Base-by-base conservation (phyloP, 2,113 vertebrate species). In the Pelusios castaneus region DNA sequence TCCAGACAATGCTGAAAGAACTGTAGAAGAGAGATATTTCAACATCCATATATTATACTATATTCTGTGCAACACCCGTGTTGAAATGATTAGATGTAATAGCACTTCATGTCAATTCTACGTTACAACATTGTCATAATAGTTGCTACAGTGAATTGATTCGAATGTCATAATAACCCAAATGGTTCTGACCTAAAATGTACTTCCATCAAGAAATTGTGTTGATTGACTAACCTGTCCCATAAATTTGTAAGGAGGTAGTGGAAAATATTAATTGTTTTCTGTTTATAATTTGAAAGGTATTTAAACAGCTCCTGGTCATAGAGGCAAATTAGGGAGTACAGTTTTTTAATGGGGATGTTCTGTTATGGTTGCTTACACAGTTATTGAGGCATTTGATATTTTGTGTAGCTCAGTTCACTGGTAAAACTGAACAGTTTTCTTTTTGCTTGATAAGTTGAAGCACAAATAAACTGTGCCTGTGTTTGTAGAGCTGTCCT, bases 401-500 rank as follows among this genome's bases (percentile, higher is more conserved):
- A 1, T 24, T 47, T 70, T 43, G 8, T n/a, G 63, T 55, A 12
- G 43, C 41, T 80, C 47, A 80, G 10, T 10, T 0, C 27, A 0
- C 14, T 5, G 38, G 56, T 47, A n/a, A 70, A 84, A 60, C 13
- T 3, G 45, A 89, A 58, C 67, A 7, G 79, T 8, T 63, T 88
- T 91, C 19, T 82, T 51, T 63, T 47, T 49, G 51, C 56, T 38
- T 49, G n/a, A 34, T 31, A 41, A 43, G 12, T 75, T 75, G 43
- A 45, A 43, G n/a, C 27, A 52, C 41, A 51, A 45, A 16, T 63
- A 75, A 76, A 17, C 41, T 22, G 22, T 11, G 38, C 38, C 21
- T 73, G 5, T 8, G 2, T 0, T 5, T 25, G n/a, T 29, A 14
- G 54, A 38, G 8, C 47, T 84, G 2, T 21, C 12, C 54, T 47